Evolutionary conservation across 2,797 vertebrate genomes (phyloP).

Genomic region (Chromobotia macracanthus): DNA sequence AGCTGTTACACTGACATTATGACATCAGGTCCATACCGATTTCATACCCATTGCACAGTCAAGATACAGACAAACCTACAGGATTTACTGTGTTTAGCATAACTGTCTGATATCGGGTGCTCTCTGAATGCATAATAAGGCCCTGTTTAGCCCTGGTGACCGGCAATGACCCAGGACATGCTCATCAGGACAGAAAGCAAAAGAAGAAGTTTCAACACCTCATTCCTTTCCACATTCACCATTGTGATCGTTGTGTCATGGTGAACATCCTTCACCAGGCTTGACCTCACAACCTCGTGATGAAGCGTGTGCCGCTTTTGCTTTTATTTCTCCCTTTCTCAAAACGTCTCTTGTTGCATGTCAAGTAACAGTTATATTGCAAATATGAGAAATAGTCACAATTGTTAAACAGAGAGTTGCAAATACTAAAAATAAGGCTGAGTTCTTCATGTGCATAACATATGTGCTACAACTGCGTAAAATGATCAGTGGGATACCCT

Average conservation of each 20-base stretch:
- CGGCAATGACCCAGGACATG: not conserved
- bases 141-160: not conserved
- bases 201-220: conserved; percentile 41
- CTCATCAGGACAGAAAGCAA: conserved; percentile 26
- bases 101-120: not conserved
- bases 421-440: too few species aligned
- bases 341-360: not conserved
- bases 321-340: conserved; percentile 3
- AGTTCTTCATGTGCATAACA: too few species aligned
- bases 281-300: conserved; percentile 24
- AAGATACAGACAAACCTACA: not conserved
- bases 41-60: not conserved
- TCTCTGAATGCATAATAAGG: not conserved
- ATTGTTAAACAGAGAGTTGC: not conserved
- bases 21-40: not conserved
- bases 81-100: not conserved
- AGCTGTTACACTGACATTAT: not conserved
- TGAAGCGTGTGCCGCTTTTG: not conserved
- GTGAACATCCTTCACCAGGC: not conserved
- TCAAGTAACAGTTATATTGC: not conserved
- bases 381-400: not conserved
- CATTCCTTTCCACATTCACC: conserved; percentile 28
- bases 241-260: conserved; percentile 22
- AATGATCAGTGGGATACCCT: not conserved
- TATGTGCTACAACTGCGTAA: too few species aligned